Evolutionary conservation across 2,113 vertebrate species (phyloP).

Genomic region (Sylvilagus bachmani): DNA sequence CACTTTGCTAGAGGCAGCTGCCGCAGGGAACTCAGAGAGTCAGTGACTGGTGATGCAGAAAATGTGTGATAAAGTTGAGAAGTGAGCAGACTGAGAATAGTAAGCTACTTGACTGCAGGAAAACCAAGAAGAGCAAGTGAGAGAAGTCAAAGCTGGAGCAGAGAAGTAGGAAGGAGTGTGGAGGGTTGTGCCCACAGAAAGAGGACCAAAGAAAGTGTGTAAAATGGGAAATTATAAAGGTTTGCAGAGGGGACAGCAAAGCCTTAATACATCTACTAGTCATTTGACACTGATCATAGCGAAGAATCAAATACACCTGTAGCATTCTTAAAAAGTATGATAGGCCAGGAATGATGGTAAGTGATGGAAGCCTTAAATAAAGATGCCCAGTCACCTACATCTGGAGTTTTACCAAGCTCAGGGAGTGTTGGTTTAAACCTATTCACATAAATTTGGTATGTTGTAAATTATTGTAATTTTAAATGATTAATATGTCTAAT

Average conservation of each 20-base stretch:
- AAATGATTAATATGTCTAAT: background rate
- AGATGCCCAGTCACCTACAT: background rate
- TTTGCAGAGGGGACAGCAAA: background rate
- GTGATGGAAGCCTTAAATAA: background rate
- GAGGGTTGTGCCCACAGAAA: too few relatives aligned
- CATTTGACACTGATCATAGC: background rate
- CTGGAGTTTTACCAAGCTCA: background rate
- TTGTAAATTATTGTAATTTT: background rate
- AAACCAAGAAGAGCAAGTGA: background rate
- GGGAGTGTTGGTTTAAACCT: background rate
- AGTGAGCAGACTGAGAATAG: background rate
- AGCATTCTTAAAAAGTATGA: background rate
- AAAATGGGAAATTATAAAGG: background rate
- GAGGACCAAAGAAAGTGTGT: background rate
- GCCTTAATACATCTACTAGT: background rate
- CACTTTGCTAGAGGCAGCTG: too few relatives aligned
- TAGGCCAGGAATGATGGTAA: background rate
- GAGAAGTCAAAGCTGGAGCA: background rate
- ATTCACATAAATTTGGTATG: background rate
- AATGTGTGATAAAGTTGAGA: background rate
- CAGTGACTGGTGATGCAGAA: background rate
- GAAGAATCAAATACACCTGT: background rate
- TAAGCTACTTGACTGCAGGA: background rate
- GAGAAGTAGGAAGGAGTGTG: rapidly evolving
- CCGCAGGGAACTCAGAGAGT: background rate